Percentiles rank a stretch among this genome's conserved stretches.
Conservation (phyloP, 2,797 vertebrate genomes). For the Channa striata region DNA sequence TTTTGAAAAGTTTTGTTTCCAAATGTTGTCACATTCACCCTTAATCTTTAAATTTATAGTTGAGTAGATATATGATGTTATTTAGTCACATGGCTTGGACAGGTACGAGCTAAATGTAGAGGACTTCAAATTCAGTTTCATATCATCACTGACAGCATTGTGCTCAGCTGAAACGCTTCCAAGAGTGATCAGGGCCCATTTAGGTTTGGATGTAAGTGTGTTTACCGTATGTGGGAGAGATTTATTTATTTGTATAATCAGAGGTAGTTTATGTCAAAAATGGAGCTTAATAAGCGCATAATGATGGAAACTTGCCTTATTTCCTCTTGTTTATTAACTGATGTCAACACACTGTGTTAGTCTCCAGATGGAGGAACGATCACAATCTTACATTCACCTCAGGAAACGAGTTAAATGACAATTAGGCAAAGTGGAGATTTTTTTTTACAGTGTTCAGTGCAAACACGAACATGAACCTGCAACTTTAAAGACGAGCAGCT, state of each 20-base stretch:
- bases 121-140: constrained; percentile 21
- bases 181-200: constrained; percentile 4
- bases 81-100: constrained; percentile 27
- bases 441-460: background rate
- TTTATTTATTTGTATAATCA: background rate
- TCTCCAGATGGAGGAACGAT: background rate
- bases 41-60: background rate
- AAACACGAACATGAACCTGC: background rate
- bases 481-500: background rate
- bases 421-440: background rate
- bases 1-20: no score
- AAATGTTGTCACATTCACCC: background rate
- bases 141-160: constrained; percentile 1
- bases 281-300: constrained; percentile 36
- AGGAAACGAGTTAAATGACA: background rate
- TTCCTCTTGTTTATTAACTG: constrained; percentile 12
- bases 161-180: background rate
- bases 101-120: constrained; percentile 51
- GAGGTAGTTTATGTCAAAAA: constrained; percentile 35
- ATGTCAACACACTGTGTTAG: constrained; percentile 27
- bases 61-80: background rate
- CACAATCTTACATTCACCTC: background rate
- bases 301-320: constrained; percentile 7
- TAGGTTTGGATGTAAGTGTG: background rate
- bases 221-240: background rate